Conservation (phyloP, 2,888 invertebrate species). For the Fissipunctia ypsillon region DNA sequence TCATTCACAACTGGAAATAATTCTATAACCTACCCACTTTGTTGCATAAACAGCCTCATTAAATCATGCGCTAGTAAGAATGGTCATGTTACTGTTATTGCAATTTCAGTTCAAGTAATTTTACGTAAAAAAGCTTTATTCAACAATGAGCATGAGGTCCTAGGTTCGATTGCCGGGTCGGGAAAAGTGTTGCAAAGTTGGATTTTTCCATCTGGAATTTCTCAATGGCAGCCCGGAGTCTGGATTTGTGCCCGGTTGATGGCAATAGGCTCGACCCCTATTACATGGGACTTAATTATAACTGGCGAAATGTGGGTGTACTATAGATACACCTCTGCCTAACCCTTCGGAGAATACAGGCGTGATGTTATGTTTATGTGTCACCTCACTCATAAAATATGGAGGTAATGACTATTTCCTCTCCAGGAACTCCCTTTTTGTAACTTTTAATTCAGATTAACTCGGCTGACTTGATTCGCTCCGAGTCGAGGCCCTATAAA, state of each 20-base stretch:
- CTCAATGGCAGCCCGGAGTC: no score
- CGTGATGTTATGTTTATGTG: no score
- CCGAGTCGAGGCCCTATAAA: slow-evolving; percentile 50
- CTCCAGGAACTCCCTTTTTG: slow-evolving; percentile 7
- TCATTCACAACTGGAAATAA: slow-evolving; percentile 10
- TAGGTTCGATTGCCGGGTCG: no score
- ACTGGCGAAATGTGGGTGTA: no score
- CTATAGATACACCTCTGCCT: no score
- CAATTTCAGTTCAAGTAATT: neutral
- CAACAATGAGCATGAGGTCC: no score
- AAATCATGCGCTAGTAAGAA: neutral
- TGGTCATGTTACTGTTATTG: neutral
- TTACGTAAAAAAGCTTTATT: neutral
- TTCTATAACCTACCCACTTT: neutral
- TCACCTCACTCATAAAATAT: neutral
- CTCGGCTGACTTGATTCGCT: slow-evolving; percentile 58
- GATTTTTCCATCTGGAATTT: no score
- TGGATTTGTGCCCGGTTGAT: no score
- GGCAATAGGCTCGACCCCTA: no score
- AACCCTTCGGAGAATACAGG: no score
- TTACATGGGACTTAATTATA: no score
- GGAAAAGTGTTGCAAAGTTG: no score
- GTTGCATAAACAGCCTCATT: slow-evolving; percentile 1
- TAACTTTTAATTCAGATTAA: slow-evolving; percentile 68
- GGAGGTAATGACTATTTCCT: neutral